A percentile compares a stretch with the other conserved stretches of the same genome.
phyloP scores from a whole-genome alignment of 2,797 vertebrate genomes.

The Xenentodon cancila region DNA sequence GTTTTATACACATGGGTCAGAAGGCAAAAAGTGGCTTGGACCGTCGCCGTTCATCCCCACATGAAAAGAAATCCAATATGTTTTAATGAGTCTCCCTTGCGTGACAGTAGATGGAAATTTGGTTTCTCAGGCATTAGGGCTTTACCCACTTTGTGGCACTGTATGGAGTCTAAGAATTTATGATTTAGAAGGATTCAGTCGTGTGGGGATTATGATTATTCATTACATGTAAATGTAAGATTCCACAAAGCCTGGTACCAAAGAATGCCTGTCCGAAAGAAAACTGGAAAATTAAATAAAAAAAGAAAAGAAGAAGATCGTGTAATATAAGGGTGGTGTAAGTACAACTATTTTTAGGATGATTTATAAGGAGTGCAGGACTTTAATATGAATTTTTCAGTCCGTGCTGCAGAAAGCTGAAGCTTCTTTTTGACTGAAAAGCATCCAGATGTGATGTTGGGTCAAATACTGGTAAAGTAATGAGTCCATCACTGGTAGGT shows the following conservation, averaged over 20 bases:
- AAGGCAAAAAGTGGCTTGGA: slow-evolving; percentile 2
- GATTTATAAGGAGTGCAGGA: not conserved
- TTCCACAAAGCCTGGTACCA: slow-evolving; percentile 7
- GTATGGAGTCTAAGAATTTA: slow-evolving; percentile 7
- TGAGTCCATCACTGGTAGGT: not conserved
- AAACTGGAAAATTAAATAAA: not conserved
- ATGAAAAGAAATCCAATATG: slow-evolving; percentile 33
- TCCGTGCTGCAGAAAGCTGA: too few species aligned
- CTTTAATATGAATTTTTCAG: too few species aligned
- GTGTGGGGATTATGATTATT: slow-evolving; percentile 24
- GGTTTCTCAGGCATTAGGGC: slow-evolving; percentile 22
- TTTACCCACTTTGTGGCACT: slow-evolving; percentile 12
- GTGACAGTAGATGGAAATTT: slow-evolving; percentile 28
- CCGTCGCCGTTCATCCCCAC: slow-evolving; percentile 22
- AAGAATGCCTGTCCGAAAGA: not conserved
- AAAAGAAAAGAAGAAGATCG: slow-evolving; percentile 1
- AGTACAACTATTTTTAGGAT: not conserved
- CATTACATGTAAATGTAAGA: slow-evolving; percentile 25
- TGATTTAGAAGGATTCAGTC: slow-evolving; percentile 14
- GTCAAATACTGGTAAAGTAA: too few species aligned
- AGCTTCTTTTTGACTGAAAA: too few species aligned
- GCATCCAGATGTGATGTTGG: too few species aligned
- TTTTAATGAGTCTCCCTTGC: slow-evolving; percentile 44
- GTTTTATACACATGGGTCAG: not conserved
- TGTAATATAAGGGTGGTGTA: not conserved